Evolutionary conservation across 2,888 invertebrate genomes (phyloP), one percentile per base, ranked within the genome.

Genomic region (Drosophila rellima): DNA sequence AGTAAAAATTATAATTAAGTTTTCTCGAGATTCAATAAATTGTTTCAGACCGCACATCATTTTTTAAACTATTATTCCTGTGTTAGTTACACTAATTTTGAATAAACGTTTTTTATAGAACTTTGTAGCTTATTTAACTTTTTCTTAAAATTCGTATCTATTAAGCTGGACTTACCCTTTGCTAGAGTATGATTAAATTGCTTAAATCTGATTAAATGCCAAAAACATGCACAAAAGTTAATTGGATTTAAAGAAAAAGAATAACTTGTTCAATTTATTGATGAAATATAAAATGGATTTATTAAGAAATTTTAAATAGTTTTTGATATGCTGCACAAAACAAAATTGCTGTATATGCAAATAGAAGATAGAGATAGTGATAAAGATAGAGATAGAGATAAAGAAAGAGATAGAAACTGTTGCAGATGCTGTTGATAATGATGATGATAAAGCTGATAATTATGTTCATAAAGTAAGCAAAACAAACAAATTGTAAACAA

Each of bases 401-500:
- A 29, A 39, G 13, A 29, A 26, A 17, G 10, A n/a, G n/a, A n/a
- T 23, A 10, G 13, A 15, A 40, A 33, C 29, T 17, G 33, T 31
- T 51, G 33, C 20, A 17, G 50, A n/a, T 33, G 50, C 35, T 18
- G 50, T 15, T 18, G 18, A 6, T 26, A 23, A 17, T 52, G 48
- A 42, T 47, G 52, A 60, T 59, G 18, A 54, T 42, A n/a, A 54
- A 29, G 54, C 31, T 51, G 33, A 57, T 59, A 48, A 65, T 76
- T 64, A 52, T 70, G 65, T 55, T 51, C 71, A 56, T 56, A 62
- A 63, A 48, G 40, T 76, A 52, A 52, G 51, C 52, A 79, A 79
- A 70, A 59, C 80, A 67, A 84, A 70, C 61, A 83, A 67, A 84
- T 63, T 80, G 84, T 80, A 84, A 83, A 89, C 88, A 83, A 67